phyloP scores from a whole-genome alignment of 92 coral and sea anemone species.

The Parazoanthus atlanticus region DNA sequence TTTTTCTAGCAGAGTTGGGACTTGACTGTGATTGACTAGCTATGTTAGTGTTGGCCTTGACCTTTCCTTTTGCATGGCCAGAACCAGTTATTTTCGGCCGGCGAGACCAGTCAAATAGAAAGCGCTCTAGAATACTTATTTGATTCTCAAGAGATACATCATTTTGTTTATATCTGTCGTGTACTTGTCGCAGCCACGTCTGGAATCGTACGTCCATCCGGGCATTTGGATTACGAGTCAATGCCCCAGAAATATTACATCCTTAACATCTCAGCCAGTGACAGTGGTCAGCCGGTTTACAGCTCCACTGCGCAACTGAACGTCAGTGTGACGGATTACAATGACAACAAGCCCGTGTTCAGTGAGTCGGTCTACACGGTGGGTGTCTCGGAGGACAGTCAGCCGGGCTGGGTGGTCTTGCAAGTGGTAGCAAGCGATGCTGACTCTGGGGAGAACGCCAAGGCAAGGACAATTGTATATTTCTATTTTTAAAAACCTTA shows the following conservation, averaged over 20 bases:
- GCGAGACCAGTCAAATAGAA: neutral
- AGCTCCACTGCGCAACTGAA: constrained; percentile 67
- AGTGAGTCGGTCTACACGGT: constrained; percentile 58
- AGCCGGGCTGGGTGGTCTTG: constrained; percentile 55
- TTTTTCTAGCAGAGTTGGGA: too few relatives aligned
- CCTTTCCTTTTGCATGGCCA: too few relatives aligned
- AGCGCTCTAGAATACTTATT: neutral
- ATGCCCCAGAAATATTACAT: constrained; percentile 73
- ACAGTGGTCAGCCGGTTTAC: constrained; percentile 71
- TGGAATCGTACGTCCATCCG: constrained; percentile 93
- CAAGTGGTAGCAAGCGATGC: constrained; percentile 70
- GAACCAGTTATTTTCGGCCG: too few relatives aligned
- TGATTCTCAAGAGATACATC: neutral
- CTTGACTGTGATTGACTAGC: too few relatives aligned
- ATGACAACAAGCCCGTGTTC: constrained; percentile 87
- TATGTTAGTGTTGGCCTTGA: too few relatives aligned
- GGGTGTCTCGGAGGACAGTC: constrained; percentile 70
- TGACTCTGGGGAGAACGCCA: constrained; percentile 74
- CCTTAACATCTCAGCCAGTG: constrained; percentile 86
- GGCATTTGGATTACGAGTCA: constrained; percentile 87
- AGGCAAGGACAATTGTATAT: constrained; percentile 42
- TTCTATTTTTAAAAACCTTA: neutral
- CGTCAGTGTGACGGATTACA: constrained; percentile 84
- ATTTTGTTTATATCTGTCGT: neutral
- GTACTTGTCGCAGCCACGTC: constrained; percentile 65